Evolutionary conservation across 2,797 vertebrate genomes (phyloP).

Genomic region (Mus spretus): DNA sequence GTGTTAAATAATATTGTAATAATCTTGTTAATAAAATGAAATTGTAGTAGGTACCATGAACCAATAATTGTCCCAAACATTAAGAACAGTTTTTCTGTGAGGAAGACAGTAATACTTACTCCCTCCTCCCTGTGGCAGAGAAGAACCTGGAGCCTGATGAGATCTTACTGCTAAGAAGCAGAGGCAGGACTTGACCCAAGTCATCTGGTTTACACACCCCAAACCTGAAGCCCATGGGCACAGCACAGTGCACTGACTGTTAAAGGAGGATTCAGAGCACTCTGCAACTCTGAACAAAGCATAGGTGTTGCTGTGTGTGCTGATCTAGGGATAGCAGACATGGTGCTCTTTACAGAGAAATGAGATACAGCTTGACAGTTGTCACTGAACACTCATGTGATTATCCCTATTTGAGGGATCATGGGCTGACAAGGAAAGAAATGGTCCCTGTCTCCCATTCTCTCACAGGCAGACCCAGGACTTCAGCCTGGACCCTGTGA

Average conservation of each 20-base stretch:
- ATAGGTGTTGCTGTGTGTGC: not conserved
- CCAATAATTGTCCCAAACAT: not conserved
- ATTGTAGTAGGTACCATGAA: not conserved
- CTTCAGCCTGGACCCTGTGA: not conserved
- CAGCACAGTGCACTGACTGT: not conserved
- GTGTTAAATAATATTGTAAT: not conserved
- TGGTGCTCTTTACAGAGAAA: not conserved
- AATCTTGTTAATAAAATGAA: not conserved
- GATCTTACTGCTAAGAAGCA: accelerated
- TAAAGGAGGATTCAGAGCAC: not conserved
- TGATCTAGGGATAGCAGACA: not conserved
- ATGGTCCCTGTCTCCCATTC: not conserved
- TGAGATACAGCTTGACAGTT: not conserved
- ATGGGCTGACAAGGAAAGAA: not conserved
- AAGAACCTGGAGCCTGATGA: not conserved
- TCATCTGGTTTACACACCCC: not conserved
- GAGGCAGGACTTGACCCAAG: not conserved
- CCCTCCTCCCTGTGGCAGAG: not conserved
- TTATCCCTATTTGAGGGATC: not conserved
- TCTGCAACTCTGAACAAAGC: not conserved
- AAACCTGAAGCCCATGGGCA: accelerated
- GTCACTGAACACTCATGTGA: not conserved
- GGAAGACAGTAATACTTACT: no score
- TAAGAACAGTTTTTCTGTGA: not conserved
- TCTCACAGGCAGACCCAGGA: not conserved